phyloP scores from a whole-genome alignment of 92 coral and sea anemone genomes.

The Phenganax subtilis region DNA sequence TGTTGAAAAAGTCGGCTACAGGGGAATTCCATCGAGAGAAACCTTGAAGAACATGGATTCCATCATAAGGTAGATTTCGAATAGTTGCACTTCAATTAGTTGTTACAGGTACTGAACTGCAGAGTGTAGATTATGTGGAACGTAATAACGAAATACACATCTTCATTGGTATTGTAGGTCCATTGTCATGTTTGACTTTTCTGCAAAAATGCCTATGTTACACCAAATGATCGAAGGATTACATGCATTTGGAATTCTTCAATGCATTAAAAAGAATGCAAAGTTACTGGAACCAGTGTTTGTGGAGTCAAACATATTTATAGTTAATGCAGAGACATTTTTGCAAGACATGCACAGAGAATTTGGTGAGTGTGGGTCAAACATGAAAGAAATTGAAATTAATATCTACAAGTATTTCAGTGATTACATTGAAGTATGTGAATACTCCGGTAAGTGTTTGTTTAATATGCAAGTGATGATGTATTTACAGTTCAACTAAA shows the following conservation, averaged over 20 bases:
- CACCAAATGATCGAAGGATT: constrained; percentile 24
- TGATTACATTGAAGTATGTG: constrained; percentile 27
- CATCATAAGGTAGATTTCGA: constrained; percentile 11
- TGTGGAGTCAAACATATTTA: neutral
- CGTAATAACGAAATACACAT: neutral
- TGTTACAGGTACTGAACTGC: neutral
- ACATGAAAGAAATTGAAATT: constrained; percentile 23
- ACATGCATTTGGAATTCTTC: constrained; percentile 25
- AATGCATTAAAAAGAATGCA: constrained; percentile 30
- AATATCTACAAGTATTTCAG: constrained; percentile 27
- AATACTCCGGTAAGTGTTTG: constrained; percentile 22
- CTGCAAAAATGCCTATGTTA: constrained; percentile 33
- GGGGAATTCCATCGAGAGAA: constrained; percentile 33
- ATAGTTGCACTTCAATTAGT: neutral
- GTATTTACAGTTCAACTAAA: neutral
- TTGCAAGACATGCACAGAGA: constrained; percentile 11
- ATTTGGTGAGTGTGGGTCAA: constrained; percentile 31
- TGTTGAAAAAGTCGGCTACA: constrained; percentile 27
- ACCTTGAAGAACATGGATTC: constrained; percentile 22
- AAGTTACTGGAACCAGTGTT: constrained; percentile 25
- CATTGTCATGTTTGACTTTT: constrained; percentile 22
- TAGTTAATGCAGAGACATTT: constrained; percentile 14
- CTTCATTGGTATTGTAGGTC: constrained; percentile 19
- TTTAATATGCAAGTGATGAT: neutral
- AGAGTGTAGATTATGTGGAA: neutral